Evolutionary conservation across 2,113 vertebrate species (phyloP), one percentile per base, ranked within the genome.

Genomic region (Thalassarche chlororhynchos): DNA sequence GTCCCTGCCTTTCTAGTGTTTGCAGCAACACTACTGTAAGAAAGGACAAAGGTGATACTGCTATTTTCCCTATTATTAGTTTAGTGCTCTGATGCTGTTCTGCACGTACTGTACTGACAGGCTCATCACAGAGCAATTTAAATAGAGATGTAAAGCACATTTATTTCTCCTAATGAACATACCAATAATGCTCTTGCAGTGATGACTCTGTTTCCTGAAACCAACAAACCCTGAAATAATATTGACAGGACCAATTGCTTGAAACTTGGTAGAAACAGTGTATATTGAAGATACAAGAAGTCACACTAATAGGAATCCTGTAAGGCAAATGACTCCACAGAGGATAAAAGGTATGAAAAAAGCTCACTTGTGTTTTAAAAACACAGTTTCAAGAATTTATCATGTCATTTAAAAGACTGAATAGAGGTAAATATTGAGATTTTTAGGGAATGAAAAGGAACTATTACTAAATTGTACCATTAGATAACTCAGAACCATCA

Each of bases 171-270:
- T 97, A 97, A 97, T 87, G 79, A 97, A 90, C 80, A 64, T 82
- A 94, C 83, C 75, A 87, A 66, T 96, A 95, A 90, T 6, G 7
- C 12, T 84, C 79, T 75, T 89, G 64, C 80, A 77, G 83, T 51
- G 78, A 79, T 96, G 60, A 85, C 62, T 87, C 47, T 90, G n/a
- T 97, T 97, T 97, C 71, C 55, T 87, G 87, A 98, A 97, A 94
- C 64, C 40, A 97, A 42, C 47, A 97, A 96, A 78, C 47, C 91
- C 79, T 97, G 92, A 95, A 98, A 86, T 57, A 93, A 62, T 96
- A 96, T 85, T 71, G 62, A 92, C 57, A 95, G 51, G 55, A 90
- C 57, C 81, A 96, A 94, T 91, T 95, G 66, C 91, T 95, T 66
- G 62, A 84, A 93, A 97, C 69, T 96, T 96, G 38, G 74, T 76